A percentile compares a stretch with the other conserved stretches of the same genome.
These are phyloP conservation scores for Zapornia atra DNA, from an alignment of 2,113 vertebrate genomes.

Conservation along the genomic window DNA sequence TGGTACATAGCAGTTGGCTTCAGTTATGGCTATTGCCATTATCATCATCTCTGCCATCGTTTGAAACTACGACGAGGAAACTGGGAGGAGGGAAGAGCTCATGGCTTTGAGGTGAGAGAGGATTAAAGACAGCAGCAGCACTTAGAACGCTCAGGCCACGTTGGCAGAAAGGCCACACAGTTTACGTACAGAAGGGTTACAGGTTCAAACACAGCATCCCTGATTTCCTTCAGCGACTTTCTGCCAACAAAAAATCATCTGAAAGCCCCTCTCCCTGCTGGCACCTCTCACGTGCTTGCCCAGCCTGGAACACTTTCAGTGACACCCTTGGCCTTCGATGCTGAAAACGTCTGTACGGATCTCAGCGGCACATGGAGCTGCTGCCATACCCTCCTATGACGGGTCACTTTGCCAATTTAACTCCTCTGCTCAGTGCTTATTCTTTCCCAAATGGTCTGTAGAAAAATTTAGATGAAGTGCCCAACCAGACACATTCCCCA, in stretches of 20 bases:
- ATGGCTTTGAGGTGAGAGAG: not conserved
- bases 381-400: not conserved
- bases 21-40: not conserved
- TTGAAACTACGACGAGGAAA: not conserved
- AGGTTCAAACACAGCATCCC: not conserved
- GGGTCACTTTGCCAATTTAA: not conserved
- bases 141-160: not conserved
- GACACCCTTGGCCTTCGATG: not conserved
- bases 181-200: not conserved
- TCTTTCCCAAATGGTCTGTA: not conserved
- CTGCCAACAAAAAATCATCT: not conserved
- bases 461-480: not conserved
- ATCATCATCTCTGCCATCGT: not conserved
- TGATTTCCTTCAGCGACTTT: not conserved
- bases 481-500: not conserved
- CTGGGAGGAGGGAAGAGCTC: not conserved
- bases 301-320: not conserved
- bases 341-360: accelerated
- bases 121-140: not conserved
- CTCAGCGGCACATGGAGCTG: not conserved
- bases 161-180: not conserved
- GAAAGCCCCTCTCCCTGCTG: not conserved
- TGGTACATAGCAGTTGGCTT: not conserved
- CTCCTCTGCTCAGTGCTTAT: not conserved
- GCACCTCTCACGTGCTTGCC: not conserved